Base-by-base conservation (phyloP, 1,140 invertebrate species). In the Camponotus vicinus region DNA sequence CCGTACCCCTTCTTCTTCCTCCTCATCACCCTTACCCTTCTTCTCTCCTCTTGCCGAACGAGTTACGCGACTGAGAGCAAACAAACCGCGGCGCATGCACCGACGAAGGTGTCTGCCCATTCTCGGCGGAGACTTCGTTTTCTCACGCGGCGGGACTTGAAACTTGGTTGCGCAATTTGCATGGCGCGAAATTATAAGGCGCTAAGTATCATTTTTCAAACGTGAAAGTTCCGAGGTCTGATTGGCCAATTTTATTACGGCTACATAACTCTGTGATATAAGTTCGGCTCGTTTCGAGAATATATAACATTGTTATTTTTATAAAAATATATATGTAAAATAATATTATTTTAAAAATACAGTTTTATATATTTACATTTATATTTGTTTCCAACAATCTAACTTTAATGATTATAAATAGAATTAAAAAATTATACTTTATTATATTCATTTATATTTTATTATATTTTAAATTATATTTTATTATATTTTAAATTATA, bases 131-230 rank as follows among this genome's bases (percentile, higher is more conserved):
- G 40, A 75, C 55, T 57, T 75, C 11, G 42, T 83, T 83, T 75
- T 83, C 69, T 83, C 79, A 83, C 79, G 49, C 49, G 67, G 9
- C 32, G 57, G 55, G 40, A 75, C 67, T 49, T 55, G 79, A 61
- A 55, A 73, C 27, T 21, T 18, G n/a, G 13, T 83, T 83, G 40
- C 55, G 55, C 55, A 83, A 83, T 27, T 49, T 52, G 70, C 49
- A 27, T 45, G 18, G 15, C 18, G 42, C 42, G 55, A 45, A 61
- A 83, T 75, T 83, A 73, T 57, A 61, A 59, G 69, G 40, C 67
- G 55, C 40, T 34, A 61, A 73, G 67, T 82, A 64, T 63, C 69
- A 75, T 75, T 75, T 73, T 83, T 83, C 69, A 34, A 34, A 49
- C 45, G 40, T 61, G 42, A 75, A 83, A 75, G 55, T 70, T 3